These are phyloP conservation scores for Autographa gamma DNA, from an alignment of 2,888 invertebrate genomes.

Conservation along the genomic window DNA sequence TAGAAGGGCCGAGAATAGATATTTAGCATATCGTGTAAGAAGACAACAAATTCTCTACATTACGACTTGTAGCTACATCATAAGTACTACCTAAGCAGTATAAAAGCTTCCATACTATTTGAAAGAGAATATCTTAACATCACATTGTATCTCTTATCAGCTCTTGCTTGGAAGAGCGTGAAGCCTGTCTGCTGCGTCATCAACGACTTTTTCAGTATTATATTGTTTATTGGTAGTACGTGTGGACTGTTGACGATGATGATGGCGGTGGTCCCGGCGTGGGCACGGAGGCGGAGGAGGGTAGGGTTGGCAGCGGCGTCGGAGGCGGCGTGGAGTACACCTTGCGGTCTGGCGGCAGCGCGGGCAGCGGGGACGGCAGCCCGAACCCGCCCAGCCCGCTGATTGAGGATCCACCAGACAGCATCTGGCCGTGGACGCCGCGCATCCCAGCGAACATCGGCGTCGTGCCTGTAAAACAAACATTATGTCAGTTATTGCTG, in stretches of 20 bases:
- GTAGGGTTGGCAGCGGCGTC: conserved; percentile 87
- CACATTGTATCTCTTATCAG: neutral
- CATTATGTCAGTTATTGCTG: neutral
- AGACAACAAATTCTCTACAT: neutral
- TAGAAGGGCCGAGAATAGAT: neutral
- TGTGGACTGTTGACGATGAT: conserved; percentile 77
- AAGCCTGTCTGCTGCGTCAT: neutral
- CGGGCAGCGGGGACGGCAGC: conserved; percentile 78
- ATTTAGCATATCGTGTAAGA: neutral
- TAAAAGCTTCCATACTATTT: neutral
- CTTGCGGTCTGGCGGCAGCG: conserved; percentile 89
- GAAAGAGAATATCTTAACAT: neutral
- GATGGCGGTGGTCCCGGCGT: conserved; percentile 81
- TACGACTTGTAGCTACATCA: neutral
- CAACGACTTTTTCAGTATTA: no score
- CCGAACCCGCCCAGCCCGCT: conserved; percentile 78
- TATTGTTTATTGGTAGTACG: conserved; percentile 69
- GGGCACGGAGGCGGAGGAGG: conserved; percentile 77
- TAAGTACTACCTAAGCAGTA: no score
- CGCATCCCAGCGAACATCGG: conserved; percentile 84
- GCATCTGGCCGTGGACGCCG: conserved; percentile 82
- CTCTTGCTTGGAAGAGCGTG: neutral
- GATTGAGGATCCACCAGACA: conserved; percentile 76
- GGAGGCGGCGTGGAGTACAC: conserved; percentile 88
- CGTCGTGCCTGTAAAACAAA: conserved; percentile 71